These are phyloP conservation scores for Lepidurus apus DNA, from an alignment of 1,140 invertebrate species.

Conservation along the genomic window DNA sequence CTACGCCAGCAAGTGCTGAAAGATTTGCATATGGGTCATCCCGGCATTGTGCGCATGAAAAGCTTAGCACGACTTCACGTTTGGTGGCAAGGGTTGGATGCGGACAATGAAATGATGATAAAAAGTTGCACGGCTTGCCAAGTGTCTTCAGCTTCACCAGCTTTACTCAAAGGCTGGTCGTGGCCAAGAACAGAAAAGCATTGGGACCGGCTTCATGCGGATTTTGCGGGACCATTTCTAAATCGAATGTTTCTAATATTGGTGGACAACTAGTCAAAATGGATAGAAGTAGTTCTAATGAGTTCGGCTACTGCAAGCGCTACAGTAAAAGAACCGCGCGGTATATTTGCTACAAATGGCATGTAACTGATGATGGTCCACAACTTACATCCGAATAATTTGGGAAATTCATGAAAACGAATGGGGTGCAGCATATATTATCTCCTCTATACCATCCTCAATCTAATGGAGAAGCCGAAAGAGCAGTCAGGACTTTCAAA, in stretches of 20 bases:
- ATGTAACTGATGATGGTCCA: constrained; percentile 44
- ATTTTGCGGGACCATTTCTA: constrained; percentile 48
- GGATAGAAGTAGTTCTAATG: constrained; percentile 43
- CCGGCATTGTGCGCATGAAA: constrained; percentile 53
- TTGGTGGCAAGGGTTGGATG: constrained; percentile 51
- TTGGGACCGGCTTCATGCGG: constrained; percentile 49
- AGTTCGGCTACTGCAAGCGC: constrained; percentile 34
- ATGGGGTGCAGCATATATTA: constrained; percentile 40
- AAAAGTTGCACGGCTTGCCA: constrained; percentile 39
- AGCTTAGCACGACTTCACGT: constrained; percentile 48
- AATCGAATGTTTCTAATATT: constrained; percentile 45
- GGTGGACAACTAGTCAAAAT: constrained; percentile 46
- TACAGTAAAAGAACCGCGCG: constrained; percentile 40
- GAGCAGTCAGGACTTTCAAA: constrained; percentile 30
- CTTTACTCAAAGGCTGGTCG: constrained; percentile 37
- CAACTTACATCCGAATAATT: constrained; percentile 47
- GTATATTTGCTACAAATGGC: constrained; percentile 45
- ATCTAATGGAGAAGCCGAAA: constrained; percentile 47
- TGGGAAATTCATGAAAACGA: constrained; percentile 43
- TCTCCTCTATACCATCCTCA: constrained; percentile 43
- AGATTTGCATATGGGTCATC: constrained; percentile 48
- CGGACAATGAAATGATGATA: constrained; percentile 43
- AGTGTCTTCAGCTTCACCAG: constrained; percentile 38
- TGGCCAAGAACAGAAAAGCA: constrained; percentile 44
- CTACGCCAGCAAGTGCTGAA: constrained; percentile 42